Evolutionary conservation across 2,797 vertebrate genomes (phyloP), one percentile per base, ranked within the genome.

Genomic region (Otus scops): DNA sequence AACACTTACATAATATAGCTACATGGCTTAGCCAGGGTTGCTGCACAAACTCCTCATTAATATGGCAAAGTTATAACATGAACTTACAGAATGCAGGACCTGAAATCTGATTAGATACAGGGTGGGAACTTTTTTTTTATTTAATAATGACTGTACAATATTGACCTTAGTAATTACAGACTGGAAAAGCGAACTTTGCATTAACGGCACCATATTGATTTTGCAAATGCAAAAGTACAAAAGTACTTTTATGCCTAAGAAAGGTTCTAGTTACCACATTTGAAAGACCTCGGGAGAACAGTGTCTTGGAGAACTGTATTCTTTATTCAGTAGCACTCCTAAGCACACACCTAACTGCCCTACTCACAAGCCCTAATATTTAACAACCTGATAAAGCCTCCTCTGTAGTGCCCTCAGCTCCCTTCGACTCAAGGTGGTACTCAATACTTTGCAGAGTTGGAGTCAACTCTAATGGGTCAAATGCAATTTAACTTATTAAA

Each of bases 401-500:
- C 75, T 92, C 75, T 87, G 64, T 67, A 34, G 13, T 47, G 57
- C 73, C 47, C 67, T 77, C 48, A 30, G 64, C 48, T 71, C 27
- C 43, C 57, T 81, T 81, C 0, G 0, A 41, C 65, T 70, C 76
- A 39, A 64, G 75, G 60, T 81, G 34, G 39, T 48, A 41, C 57
- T 85, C 84, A 71, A 48, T 54, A 69, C 68, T 93, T 92, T 30
- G 61, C 13, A 1, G 75, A 91, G 61, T 0, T 61, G 61, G 61
- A 92, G 50, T 92, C 81, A 69, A 65, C 39, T 88, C 73, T 71
- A 93, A 83, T 34, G 78, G 89, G 73, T 91, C 92, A 94, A 97
- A 95, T 18, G 65, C 84, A 77, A 97, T 95, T 96, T 92, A 88
- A 92, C 91, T 92, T 95, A 91, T 95, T 95, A 92, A 94, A 95